phyloP scores from a whole-genome alignment of 2,888 invertebrate species.

The Lasioglossum leucozonium region DNA sequence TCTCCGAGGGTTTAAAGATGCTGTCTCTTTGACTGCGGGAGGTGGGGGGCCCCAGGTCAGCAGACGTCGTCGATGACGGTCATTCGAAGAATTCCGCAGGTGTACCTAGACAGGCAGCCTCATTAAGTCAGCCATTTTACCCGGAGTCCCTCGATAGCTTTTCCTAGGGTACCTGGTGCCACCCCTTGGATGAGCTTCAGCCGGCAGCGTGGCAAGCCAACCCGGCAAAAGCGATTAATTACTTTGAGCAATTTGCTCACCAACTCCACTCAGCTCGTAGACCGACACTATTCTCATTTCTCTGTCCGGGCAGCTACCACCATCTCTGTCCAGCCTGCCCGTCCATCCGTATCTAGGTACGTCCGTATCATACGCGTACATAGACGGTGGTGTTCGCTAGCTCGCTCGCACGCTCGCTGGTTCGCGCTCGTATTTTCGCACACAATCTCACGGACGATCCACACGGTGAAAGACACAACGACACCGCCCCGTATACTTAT shows the following conservation, averaged over 20 bases:
- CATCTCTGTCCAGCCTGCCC: conserved; percentile 67
- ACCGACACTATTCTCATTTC: conserved; percentile 84
- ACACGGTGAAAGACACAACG: conserved; percentile 45
- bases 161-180: conserved; percentile 79
- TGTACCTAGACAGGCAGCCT: conserved; percentile 64
- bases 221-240: conserved; percentile 84
- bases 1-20: neutral
- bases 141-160: conserved; percentile 75
- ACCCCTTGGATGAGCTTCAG: conserved; percentile 81
- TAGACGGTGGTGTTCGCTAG: conserved; percentile 10
- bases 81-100: conserved; percentile 60
- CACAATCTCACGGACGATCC: conserved; percentile 7
- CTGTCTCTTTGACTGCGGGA: neutral
- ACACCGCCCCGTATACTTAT: conserved; percentile 51
- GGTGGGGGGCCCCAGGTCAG: neutral
- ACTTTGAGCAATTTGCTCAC: conserved; percentile 84
- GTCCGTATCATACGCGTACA: conserved; percentile 63
- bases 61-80: conserved; percentile 45
- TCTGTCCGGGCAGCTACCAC: conserved; percentile 77
- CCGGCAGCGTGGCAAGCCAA: conserved; percentile 81
- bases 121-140: conserved; percentile 78
- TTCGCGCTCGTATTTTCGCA: conserved; percentile 28
- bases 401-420: neutral
- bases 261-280: conserved; percentile 83
- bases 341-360: conserved; percentile 67